A percentile compares a stretch with the other conserved stretches of the same genome.
These are phyloP conservation scores for Cloeon dipterum DNA, from an alignment of 2,888 invertebrate species.

Conservation along the genomic window DNA sequence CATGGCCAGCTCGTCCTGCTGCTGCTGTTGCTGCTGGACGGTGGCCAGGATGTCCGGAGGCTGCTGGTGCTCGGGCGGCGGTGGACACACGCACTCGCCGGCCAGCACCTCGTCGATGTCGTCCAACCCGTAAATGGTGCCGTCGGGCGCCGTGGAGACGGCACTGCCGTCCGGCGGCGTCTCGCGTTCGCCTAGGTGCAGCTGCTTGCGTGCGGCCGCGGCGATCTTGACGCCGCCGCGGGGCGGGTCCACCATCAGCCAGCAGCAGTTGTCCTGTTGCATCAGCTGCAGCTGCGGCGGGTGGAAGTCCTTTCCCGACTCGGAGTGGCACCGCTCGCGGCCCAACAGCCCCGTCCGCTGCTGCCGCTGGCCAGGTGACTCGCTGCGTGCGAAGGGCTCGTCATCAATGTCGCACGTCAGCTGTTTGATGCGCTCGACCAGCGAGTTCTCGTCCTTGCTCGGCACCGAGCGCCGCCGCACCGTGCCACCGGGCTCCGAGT, in stretches of 20 bases:
- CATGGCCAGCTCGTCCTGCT: slow-evolving; percentile 46
- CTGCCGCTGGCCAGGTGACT: slow-evolving; percentile 6
- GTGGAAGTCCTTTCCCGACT: neutral
- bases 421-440: slow-evolving; percentile 67
- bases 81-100: slow-evolving; percentile 10
- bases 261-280: neutral
- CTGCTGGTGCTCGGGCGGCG: slow-evolving; percentile 27
- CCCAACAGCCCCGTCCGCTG: no score
- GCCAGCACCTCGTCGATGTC: slow-evolving; percentile 36
- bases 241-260: slow-evolving; percentile 2
- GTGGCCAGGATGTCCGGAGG: slow-evolving; percentile 12
- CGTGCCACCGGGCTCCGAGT: slow-evolving; percentile 12
- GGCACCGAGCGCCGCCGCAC: neutral
- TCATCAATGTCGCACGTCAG: slow-evolving; percentile 71
- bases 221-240: slow-evolving; percentile 9
- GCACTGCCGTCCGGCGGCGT: slow-evolving; percentile 21
- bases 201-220: slow-evolving; percentile 47
- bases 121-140: slow-evolving; percentile 40
- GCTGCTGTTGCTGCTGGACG: slow-evolving; percentile 15
- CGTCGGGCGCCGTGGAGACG: slow-evolving; percentile 23
- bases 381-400: slow-evolving; percentile 2
- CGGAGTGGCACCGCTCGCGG: neutral
- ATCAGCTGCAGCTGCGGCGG: neutral
- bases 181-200: slow-evolving; percentile 25
- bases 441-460: slow-evolving; percentile 33